phyloP scores from a whole-genome alignment of 2,113 vertebrate genomes.

The Corydoras sp. region DNA sequence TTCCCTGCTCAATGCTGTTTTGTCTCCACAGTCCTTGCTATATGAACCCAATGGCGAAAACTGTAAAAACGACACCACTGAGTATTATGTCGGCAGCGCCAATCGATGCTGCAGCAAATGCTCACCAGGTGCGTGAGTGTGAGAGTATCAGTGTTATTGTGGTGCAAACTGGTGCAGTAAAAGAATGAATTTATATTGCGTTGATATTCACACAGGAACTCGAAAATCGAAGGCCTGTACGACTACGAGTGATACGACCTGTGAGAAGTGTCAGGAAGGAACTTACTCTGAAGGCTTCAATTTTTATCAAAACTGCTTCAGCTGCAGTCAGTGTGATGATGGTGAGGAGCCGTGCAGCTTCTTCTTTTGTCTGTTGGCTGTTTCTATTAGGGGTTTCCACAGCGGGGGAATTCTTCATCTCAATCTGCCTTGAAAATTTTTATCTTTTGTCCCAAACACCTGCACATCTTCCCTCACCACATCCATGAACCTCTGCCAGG shows the following conservation, averaged over 20 bases:
- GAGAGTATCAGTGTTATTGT: too few species aligned
- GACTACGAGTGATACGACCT: conserved; percentile 38
- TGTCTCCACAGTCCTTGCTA: conserved; percentile 46
- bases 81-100: conserved; percentile 12
- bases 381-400: neutral
- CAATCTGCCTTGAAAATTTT: too few species aligned
- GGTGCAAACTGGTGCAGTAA: too few species aligned
- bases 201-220: conserved; percentile 46
- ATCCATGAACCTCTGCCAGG: too few species aligned
- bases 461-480: too few species aligned
- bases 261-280: conserved; percentile 42
- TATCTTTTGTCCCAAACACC: too few species aligned
- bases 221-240: conserved; percentile 13
- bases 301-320: conserved; percentile 47
- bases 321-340: conserved; percentile 41
- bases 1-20: conserved; percentile 14
- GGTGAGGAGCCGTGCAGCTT: conserved; percentile 45
- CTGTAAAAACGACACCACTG: conserved; percentile 29
- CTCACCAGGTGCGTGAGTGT: conserved; percentile 52
- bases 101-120: conserved; percentile 62
- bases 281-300: conserved; percentile 39
- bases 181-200: neutral
- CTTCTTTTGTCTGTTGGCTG: neutral
- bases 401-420: too few species aligned
- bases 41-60: conserved; percentile 22